Base-by-base conservation (phyloP, 1,140 invertebrate species). In the Bombus haemorrhoidalis region DNA sequence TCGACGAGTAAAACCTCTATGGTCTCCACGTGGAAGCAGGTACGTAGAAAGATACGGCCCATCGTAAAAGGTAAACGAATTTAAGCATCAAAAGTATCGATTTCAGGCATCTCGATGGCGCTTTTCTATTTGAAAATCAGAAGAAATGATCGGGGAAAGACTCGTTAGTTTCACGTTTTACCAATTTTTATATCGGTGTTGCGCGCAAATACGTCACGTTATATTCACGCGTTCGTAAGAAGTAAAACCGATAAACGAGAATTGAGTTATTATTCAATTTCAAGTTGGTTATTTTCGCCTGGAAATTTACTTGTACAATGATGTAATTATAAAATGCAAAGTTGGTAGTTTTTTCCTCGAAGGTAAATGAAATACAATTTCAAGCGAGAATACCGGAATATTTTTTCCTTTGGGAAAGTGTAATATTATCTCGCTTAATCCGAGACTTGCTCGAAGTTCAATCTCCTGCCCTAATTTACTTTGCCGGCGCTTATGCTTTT, bases 91-190 rank as follows among this genome's bases (percentile, higher is more conserved):
- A 59, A 59, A 62, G n/a, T 39, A 64, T 32, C 62, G 15, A 73
- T 41, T 57, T 41, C 10, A 10, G 2, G 18, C 12, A 28, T n/a
- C 2, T 41, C 25, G 25, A 37, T 66, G 32, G 8, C 2, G 4
- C 13, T n/a, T n/a, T n/a, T n/a, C n/a, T n/a, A n/a, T n/a, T n/a
- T n/a, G n/a, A n/a, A n/a, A n/a, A n/a, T n/a, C n/a, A n/a, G n/a
- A 18, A 47, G 47, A 0, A 18, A 47, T 0, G n/a, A 13, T 0
- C 2, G n/a, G 13, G n/a, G n/a, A n/a, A n/a, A n/a, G n/a, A n/a
- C n/a, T 64, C 0, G 28, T 8, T 5, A 2, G 32, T 64, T 15
- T 18, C 18, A 18, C 47, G 47, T 18, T 5, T 47, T 47, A 13
- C 47, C 47, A 18, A 47, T 66, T 34, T 15, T 66, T 66, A 66